Percentiles rank a stretch among this genome's conserved stretches.
These are phyloP conservation scores for Empidonax alnorum DNA, from an alignment of 2,113 vertebrate genomes.

Conservation along the genomic window DNA sequence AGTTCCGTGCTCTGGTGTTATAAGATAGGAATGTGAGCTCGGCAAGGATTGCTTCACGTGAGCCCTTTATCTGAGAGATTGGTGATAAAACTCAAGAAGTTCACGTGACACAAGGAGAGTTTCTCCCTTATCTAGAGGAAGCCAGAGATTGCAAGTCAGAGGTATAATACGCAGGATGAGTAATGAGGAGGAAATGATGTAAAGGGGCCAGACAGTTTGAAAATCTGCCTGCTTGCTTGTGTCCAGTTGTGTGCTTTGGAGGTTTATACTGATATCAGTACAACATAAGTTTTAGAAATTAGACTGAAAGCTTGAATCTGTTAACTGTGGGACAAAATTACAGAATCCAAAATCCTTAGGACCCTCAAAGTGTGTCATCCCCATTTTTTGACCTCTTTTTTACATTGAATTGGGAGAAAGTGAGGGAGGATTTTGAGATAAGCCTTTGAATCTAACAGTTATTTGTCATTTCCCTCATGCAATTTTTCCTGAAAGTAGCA, in stretches of 20 bases:
- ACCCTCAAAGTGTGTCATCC: background rate
- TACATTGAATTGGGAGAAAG: background rate
- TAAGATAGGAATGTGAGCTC: constrained; percentile 30
- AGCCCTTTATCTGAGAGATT: constrained; percentile 34
- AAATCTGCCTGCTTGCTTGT: constrained; percentile 1
- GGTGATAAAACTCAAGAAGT: background rate
- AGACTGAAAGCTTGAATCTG: background rate
- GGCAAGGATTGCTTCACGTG: background rate
- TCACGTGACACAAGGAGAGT: constrained; percentile 24
- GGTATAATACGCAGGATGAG: constrained; percentile 4
- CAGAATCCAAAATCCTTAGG: background rate
- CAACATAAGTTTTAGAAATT: background rate
- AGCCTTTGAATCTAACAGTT: background rate
- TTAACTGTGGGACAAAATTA: background rate
- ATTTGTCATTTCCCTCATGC: background rate
- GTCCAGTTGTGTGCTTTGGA: background rate
- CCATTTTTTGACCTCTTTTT: constrained; percentile 4
- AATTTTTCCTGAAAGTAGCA: background rate
- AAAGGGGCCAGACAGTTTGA: constrained; percentile 13
- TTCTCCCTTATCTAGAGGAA: constrained; percentile 57
- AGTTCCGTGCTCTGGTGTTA: background rate
- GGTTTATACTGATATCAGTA: background rate
- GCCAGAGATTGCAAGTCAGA: constrained; percentile 1
- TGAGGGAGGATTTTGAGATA: background rate
- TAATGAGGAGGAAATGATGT: constrained; percentile 19